These are phyloP conservation scores for Poeciliopsis prolifica DNA, from an alignment of 2,113 vertebrate species.

Conservation along the genomic window DNA sequence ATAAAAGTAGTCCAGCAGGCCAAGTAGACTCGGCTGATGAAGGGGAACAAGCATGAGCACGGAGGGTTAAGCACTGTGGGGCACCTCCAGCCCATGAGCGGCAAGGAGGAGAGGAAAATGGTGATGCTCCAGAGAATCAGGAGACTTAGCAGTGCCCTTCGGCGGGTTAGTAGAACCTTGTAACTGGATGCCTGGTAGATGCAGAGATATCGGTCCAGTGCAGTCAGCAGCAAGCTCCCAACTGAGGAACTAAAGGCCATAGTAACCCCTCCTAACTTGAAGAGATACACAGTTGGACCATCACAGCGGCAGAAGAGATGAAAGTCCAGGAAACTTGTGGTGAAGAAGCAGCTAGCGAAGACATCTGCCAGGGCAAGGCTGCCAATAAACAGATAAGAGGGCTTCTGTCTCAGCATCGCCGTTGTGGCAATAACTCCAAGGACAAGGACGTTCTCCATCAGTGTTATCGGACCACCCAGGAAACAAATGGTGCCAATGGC, in stretches of 20 bases:
- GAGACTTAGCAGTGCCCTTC: conserved; percentile 79
- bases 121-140: conserved; percentile 82
- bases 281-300: conserved; percentile 79
- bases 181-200: conserved; percentile 83
- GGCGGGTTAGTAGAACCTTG: conserved; percentile 85
- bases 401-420: conserved; percentile 77
- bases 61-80: conserved; percentile 60
- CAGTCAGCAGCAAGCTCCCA: conserved; percentile 90
- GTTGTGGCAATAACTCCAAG: conserved; percentile 84
- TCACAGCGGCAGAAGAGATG: conserved; percentile 79
- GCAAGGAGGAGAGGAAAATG: conserved; percentile 82
- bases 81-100: conserved; percentile 92
- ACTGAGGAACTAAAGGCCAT: conserved; percentile 89
- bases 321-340: conserved; percentile 87
- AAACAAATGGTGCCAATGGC: conserved; percentile 83
- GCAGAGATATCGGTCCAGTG: conserved; percentile 91
- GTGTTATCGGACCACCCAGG: conserved; percentile 83
- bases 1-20: conserved; percentile 82
- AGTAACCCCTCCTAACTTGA: conserved; percentile 91
- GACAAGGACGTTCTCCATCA: conserved; percentile 86
- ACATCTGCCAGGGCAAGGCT: conserved; percentile 89
- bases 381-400: conserved; percentile 90
- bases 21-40: conserved; percentile 82
- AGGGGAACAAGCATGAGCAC: conserved; percentile 89
- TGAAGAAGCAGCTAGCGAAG: conserved; percentile 88